A percentile compares a stretch with the other conserved stretches of the same genome.
Conservation (phyloP, 1,140 invertebrate species). For the Holcopasites calliopsidis region DNA sequence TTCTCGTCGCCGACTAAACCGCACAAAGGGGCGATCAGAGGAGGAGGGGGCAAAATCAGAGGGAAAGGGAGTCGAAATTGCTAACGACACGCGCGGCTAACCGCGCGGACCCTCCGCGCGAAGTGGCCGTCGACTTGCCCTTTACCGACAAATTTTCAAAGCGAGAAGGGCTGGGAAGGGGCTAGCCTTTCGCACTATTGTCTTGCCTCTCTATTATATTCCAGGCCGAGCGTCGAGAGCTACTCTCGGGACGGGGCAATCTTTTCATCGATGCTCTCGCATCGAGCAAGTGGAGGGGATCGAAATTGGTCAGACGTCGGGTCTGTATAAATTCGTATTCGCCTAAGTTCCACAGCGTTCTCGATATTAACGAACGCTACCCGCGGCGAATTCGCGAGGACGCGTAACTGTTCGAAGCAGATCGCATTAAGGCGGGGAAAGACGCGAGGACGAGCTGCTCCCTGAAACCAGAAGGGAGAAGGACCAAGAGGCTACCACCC, state of each 20-base stretch:
- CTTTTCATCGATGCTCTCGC: too few species aligned
- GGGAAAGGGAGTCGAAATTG: slow-evolving; percentile 52
- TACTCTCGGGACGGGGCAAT: slow-evolving; percentile 20
- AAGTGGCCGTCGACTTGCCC: slow-evolving; percentile 36
- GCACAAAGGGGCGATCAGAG: slow-evolving; percentile 12
- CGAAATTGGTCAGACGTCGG: background rate
- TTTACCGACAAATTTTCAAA: slow-evolving; percentile 53
- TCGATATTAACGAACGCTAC: slow-evolving; percentile 31
- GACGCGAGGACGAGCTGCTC: slow-evolving; percentile 14
- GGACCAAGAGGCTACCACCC: slow-evolving; percentile 43
- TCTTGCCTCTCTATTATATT: too few species aligned
- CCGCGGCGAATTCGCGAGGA: slow-evolving; percentile 37
- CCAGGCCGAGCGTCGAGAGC: too few species aligned
- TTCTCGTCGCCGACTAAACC: slow-evolving; percentile 31
- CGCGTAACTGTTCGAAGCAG: slow-evolving; percentile 58
- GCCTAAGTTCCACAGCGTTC: slow-evolving; percentile 44
- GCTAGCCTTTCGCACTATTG: slow-evolving; percentile 47
- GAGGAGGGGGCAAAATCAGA: slow-evolving; percentile 31
- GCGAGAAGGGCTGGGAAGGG: slow-evolving; percentile 52
- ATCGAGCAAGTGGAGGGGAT: background rate
- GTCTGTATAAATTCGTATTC: too few species aligned
- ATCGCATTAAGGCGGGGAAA: slow-evolving; percentile 58
- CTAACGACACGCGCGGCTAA: slow-evolving; percentile 50
- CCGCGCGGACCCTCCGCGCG: slow-evolving; percentile 44
- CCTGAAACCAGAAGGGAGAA: background rate